These are phyloP conservation scores for Eledona agricola DNA, from an alignment of 2,888 invertebrate genomes.

Conservation along the genomic window DNA sequence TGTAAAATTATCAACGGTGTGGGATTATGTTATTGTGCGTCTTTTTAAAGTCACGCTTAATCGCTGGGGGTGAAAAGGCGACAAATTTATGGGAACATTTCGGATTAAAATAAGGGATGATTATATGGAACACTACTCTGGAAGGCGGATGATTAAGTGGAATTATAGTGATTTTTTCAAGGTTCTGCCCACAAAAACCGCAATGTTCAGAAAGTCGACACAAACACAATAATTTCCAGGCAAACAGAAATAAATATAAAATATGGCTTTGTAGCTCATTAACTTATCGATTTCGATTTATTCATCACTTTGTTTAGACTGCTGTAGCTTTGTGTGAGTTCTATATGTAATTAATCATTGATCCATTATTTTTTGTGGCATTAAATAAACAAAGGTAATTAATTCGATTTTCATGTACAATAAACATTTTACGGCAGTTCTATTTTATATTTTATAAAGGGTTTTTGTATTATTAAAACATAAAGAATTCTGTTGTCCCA, in stretches of 20 bases:
- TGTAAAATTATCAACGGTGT: constrained; percentile 60
- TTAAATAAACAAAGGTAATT: constrained; percentile 10
- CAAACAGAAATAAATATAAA: constrained; percentile 5
- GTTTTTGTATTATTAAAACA: too few relatives aligned
- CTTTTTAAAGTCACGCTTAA: constrained; percentile 16
- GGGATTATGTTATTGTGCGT: constrained; percentile 37
- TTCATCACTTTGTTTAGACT: constrained; percentile 10
- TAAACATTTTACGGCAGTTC: too few relatives aligned
- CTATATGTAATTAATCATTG: constrained; percentile 12
- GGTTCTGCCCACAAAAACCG: too few relatives aligned
- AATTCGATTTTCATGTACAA: constrained; percentile 11
- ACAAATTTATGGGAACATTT: too few relatives aligned
- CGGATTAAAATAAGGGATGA: too few relatives aligned
- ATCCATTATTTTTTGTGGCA: constrained; percentile 9
- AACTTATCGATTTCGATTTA: constrained; percentile 10
- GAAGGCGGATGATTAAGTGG: too few relatives aligned
- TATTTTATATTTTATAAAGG: too few relatives aligned
- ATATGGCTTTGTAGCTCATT: constrained; percentile 11
- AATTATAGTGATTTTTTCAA: neutral
- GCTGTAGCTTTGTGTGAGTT: constrained; percentile 1
- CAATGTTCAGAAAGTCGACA: neutral
- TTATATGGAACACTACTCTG: too few relatives aligned
- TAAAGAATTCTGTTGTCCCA: too few relatives aligned
- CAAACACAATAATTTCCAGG: constrained; percentile 1
- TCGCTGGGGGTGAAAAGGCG: constrained; percentile 4